These are phyloP conservation scores for Oasisia sp. DNA, from an alignment of 2,888 invertebrate genomes.

Conservation along the genomic window DNA sequence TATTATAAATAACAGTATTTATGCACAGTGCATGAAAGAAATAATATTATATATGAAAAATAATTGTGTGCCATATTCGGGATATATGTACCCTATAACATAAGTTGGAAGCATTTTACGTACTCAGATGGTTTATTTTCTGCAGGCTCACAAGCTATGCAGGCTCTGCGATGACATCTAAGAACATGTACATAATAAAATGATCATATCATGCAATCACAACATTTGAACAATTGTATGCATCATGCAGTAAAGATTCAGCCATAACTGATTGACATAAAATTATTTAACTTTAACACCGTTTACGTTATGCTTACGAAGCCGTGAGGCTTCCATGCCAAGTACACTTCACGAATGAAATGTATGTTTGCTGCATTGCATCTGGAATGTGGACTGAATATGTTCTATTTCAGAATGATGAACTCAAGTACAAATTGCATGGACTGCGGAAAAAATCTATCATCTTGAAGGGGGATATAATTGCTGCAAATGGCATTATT, in stretches of 20 bases:
- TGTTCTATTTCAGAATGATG: conserved; percentile 25
- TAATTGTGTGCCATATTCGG: no score
- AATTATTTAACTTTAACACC: not conserved
- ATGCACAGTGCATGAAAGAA: no score
- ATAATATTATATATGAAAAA: no score
- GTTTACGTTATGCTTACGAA: not conserved
- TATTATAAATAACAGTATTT: no score
- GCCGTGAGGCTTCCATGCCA: not conserved
- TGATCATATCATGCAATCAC: no score
- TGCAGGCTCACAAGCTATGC: no score
- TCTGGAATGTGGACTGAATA: not conserved
- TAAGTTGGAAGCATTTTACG: no score
- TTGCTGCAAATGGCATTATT: conserved; percentile 57
- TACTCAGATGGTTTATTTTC: no score
- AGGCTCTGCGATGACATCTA: no score
- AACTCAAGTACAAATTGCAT: conserved; percentile 30
- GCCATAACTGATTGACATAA: not conserved
- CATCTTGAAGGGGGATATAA: conserved; percentile 46
- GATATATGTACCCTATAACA: no score
- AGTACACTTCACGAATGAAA: not conserved
- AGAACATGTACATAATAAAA: no score
- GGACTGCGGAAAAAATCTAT: conserved; percentile 43
- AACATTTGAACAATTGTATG: not conserved
- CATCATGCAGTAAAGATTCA: not conserved
- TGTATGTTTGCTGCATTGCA: not conserved